Conservation (phyloP, 2,113 vertebrate species). For the Phycodurus eques region DNA sequence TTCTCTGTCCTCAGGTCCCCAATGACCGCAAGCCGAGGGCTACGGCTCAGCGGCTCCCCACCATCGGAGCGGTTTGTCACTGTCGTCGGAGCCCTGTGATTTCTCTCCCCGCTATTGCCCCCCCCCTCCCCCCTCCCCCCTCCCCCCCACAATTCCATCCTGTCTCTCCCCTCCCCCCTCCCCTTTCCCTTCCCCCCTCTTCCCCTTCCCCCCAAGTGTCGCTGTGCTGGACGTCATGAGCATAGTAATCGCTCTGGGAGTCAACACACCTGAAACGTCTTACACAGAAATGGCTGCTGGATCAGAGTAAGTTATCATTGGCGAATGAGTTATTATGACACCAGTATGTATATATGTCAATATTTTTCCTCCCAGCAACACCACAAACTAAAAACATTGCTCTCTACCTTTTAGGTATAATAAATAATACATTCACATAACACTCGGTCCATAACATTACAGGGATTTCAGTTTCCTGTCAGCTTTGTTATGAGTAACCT, state of each 20-base stretch:
- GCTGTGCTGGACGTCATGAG: conserved; percentile 98
- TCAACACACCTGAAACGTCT: conserved; percentile 99
- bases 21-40: conserved; percentile 94
- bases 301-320: conserved; percentile 88
- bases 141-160: conserved; percentile 73
- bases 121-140: conserved; percentile 40
- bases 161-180: conserved; percentile 46
- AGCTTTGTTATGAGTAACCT: too few relatives aligned
- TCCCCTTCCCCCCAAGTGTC: conserved; percentile 70
- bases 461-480: too few relatives aligned
- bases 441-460: too few relatives aligned
- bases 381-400: neutral
- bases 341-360: too few relatives aligned
- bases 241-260: conserved; percentile 99
- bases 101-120: conserved; percentile 74
- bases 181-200: conserved; percentile 67
- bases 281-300: conserved; percentile 99
- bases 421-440: too few relatives aligned
- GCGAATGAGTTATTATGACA: neutral
- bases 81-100: conserved; percentile 90
- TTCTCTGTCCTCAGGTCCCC: conserved; percentile 78
- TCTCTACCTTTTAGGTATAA: too few relatives aligned
- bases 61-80: conserved; percentile 88
- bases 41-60: conserved; percentile 88
- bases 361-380: neutral